Evolutionary conservation across 2,113 vertebrate genomes (phyloP), one percentile per base, ranked within the genome.

Genomic region (Australoheros scitulus): DNA sequence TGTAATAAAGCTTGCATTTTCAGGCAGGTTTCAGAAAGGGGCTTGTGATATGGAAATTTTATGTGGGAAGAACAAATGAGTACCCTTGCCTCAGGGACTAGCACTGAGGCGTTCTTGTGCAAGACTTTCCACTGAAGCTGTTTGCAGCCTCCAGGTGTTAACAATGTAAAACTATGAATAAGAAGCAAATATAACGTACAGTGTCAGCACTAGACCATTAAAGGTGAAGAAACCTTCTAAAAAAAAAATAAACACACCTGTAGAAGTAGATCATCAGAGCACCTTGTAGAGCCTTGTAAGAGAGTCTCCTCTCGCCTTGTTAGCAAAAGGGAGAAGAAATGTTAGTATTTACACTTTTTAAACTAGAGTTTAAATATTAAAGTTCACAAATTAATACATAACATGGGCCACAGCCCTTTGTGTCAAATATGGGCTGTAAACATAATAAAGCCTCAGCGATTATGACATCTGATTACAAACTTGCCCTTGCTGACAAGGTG

Each of bases 261-360:
- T 99, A 99, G 94, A 99, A 99, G 89, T 97, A 97, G 87, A 99
- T 99, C 98, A 99, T 99, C 89, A 99, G 91, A 26, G 98, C 98
- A 8, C 98, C 98, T 89, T 99, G 96, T 22, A 94, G 91, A 87
- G 93, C 93, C 63, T 93, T 94, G 89, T 93, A 93, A 24, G 93
- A 94, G 15, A 94, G 61, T n/a, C 93, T 88, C 56, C 93, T 87
- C 60, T 94, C 93, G 22, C 93, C 93, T 94, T 60, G 32, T 81
- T 32, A 52, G 36, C 1, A 56, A 57, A 79, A 85, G 14, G 0
- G 2, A 65, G 75, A 1, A 6, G 0, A 55, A 26, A 34, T 50
- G 3, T 17, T 3, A 10, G 29, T n/a, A 68, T 76, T 78, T 26
- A 18, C 61, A 3, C 34, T 78, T 79, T 63, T 3, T 52, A 76